These are phyloP conservation scores for Oligia latruncula DNA, from an alignment of 2,888 invertebrate species.

Conservation along the genomic window DNA sequence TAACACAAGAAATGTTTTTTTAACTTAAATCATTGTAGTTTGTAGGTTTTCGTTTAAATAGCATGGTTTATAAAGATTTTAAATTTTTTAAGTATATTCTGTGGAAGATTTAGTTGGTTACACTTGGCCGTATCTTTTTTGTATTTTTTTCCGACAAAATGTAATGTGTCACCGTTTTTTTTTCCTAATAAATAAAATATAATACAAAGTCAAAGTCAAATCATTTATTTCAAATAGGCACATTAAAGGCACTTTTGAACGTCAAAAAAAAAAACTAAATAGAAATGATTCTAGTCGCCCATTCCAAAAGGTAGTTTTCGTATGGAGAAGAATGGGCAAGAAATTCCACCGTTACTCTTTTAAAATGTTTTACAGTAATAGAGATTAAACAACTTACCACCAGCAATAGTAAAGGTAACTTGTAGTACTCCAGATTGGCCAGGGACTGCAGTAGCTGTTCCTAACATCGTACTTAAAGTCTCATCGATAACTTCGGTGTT, in stretches of 20 bases:
- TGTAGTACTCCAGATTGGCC: constrained; percentile 88
- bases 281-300: too few relatives aligned
- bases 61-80: not conserved
- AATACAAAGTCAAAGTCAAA: not conserved
- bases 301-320: too few relatives aligned
- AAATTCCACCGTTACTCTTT: too few relatives aligned
- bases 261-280: too few relatives aligned
- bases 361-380: too few relatives aligned
- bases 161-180: not conserved
- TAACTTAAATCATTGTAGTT: not conserved
- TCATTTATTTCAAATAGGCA: too few relatives aligned
- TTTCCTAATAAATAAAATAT: not conserved
- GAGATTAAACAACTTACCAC: constrained; percentile 78
- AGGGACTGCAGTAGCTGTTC: constrained; percentile 82
- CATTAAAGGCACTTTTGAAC: too few relatives aligned
- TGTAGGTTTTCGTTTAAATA: not conserved
- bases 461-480: constrained; percentile 85
- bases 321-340: too few relatives aligned
- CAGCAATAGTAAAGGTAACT: constrained; percentile 88
- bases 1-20: not conserved
- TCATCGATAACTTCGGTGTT: constrained; percentile 81
- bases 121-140: not conserved
- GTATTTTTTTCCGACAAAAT: not conserved
- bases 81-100: not conserved
- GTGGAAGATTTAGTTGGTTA: not conserved